Conservation (phyloP, 2,888 invertebrate species). For the Mimachlamys varia region DNA sequence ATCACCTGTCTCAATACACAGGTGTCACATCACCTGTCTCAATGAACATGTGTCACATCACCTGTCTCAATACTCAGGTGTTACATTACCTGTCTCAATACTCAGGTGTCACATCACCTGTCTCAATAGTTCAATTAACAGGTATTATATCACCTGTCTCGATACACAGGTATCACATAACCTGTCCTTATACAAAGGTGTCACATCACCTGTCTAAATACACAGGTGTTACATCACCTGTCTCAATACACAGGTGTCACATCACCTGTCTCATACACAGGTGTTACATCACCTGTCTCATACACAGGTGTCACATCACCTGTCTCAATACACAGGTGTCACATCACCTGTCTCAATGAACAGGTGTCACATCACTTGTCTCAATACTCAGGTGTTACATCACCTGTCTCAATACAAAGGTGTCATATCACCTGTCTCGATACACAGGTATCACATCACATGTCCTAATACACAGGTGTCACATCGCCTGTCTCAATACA, state of each 20-base stretch:
- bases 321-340: not conserved
- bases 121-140: not conserved
- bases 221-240: not conserved
- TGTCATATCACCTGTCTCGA: not conserved
- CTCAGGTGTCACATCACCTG: not conserved
- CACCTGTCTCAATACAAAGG: not conserved
- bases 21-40: no score
- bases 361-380: no score
- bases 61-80: not conserved
- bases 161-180: no score
- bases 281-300: not conserved
- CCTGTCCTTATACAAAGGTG: no score
- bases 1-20: no score
- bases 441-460: not conserved
- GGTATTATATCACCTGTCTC: no score
- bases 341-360: no score
- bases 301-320: not conserved
- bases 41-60: no score
- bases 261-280: not conserved
- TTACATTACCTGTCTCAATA: not conserved
- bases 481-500: no score
- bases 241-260: not conserved
- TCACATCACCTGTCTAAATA: not conserved
- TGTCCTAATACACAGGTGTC: not conserved
- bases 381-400: no score